Base-by-base conservation (phyloP, 2,113 vertebrate species). In the Paramormyrops kingsleyae region DNA sequence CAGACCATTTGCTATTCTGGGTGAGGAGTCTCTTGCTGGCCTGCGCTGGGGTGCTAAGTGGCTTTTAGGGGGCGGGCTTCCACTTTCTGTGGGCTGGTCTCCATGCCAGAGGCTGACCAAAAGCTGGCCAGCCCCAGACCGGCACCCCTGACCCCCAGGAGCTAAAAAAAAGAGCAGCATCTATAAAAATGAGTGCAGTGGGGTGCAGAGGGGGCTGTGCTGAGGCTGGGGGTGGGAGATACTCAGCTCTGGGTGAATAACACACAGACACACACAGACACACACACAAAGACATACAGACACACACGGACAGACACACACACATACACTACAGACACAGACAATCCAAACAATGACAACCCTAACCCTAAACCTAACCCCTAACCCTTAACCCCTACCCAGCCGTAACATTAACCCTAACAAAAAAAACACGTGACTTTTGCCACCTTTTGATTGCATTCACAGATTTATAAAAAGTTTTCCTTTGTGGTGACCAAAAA, bases 211-310 rank as follows among this genome's bases (percentile, higher is more conserved):
- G 9, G 10, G 31, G 52, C 35, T 19, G 15, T 87, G 56, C 62
- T 46, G 8, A 9, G 83, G 83, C 35, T 4, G 5, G 15, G 80
- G 39, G 31, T 8, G 9, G 21, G 8, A 52, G 80, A 5, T 13
- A 15, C 80, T 31, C 21, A 50, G 70, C 39, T 49, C 19, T 50
- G 70, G 83, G 88, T 89, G 50, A 83, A 89, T 89, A 89, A 83
- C 35, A 56, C 39, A 47, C 80, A 84, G 12, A 46, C 39, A 59
- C 31, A 21, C 0, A 56, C 2, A 53, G 1, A 56, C 13, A n/a
- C 9, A 47, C 5, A 46, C 5, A 46, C 0, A 46, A 5, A 46
- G 5, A 46, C 5, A 46, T 1, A 46, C 44, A 46, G 44, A 46
- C 44, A 46, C 44, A 46, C 85, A 70, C 12, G 46, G 12, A 87